These are phyloP conservation scores for Tipula lateralis DNA, from an alignment of 2,888 invertebrate species.

Conservation along the genomic window DNA sequence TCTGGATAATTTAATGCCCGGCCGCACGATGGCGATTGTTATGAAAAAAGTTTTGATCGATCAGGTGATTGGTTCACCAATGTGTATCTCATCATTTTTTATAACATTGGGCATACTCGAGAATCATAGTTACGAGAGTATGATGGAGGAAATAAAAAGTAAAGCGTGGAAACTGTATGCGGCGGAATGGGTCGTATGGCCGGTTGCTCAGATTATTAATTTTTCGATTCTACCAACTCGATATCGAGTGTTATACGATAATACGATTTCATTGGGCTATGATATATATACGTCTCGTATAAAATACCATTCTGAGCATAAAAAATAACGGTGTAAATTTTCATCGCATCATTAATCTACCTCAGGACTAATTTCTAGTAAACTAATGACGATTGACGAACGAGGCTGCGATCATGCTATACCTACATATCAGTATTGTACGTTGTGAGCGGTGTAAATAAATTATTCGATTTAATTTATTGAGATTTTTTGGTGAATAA, in stretches of 20 bases:
- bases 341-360: too few species aligned
- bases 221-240: conserved; percentile 79
- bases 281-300: conserved; percentile 81
- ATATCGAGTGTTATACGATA: conserved; percentile 83
- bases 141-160: conserved; percentile 61
- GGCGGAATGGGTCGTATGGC: conserved; percentile 91
- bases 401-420: neutral
- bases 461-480: neutral
- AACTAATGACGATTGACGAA: neutral
- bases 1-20: conserved; percentile 68
- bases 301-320: conserved; percentile 45
- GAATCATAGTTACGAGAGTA: conserved; percentile 55
- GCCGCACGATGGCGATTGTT: conserved; percentile 60
- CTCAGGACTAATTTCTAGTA: too few species aligned
- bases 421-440: neutral
- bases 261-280: conserved; percentile 76
- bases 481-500: neutral
- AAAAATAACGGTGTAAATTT: neutral
- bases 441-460: neutral
- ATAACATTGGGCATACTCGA: conserved; percentile 69
- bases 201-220: conserved; percentile 87
- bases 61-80: conserved; percentile 77
- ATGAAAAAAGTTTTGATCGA: conserved; percentile 75
- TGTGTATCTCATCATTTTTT: conserved; percentile 73
- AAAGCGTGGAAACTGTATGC: conserved; percentile 75